Evolutionary conservation across 2,888 invertebrate species (phyloP).

Genomic region (Scaeva pyrastri): DNA sequence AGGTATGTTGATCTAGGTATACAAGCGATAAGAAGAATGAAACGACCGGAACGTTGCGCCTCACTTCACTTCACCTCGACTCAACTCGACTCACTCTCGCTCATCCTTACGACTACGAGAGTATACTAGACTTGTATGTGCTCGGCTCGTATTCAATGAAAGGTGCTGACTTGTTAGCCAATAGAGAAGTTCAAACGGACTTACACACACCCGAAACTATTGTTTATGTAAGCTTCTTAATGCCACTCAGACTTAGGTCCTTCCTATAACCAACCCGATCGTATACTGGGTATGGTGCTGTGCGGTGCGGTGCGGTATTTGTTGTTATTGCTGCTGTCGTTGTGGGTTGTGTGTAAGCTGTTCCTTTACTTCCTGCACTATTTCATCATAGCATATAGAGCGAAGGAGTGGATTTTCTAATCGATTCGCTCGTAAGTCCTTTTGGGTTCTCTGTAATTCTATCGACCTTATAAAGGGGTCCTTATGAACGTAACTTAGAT

Average conservation of each 20-base stretch:
- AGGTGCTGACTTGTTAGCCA: constrained; percentile 75
- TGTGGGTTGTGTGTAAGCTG: constrained; percentile 13
- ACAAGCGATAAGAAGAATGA: constrained; percentile 46
- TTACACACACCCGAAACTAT: constrained; percentile 73
- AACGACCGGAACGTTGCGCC: background rate
- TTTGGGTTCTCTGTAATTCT: constrained; percentile 36
- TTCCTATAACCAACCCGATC: no score
- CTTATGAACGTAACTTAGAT: background rate
- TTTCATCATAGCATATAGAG: constrained; percentile 12
- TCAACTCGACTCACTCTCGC: constrained; percentile 19
- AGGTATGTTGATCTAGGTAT: background rate
- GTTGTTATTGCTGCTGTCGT: constrained; percentile 1
- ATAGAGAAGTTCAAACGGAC: constrained; percentile 64
- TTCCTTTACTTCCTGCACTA: constrained; percentile 29
- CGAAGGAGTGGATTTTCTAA: constrained; percentile 60
- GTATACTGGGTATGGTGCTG: no score
- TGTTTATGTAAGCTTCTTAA: constrained; percentile 76
- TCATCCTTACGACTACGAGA: no score
- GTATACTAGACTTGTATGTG: no score
- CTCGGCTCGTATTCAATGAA: constrained; percentile 70
- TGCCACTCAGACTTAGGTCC: constrained; percentile 73
- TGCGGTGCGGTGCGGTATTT: constrained; percentile 58
- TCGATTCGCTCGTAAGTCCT: constrained; percentile 68
- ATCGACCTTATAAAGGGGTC: constrained; percentile 29
- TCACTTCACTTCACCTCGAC: constrained; percentile 1